These are phyloP conservation scores for Dasyurus viverrinus DNA, from an alignment of 2,113 vertebrate species.

Conservation along the genomic window DNA sequence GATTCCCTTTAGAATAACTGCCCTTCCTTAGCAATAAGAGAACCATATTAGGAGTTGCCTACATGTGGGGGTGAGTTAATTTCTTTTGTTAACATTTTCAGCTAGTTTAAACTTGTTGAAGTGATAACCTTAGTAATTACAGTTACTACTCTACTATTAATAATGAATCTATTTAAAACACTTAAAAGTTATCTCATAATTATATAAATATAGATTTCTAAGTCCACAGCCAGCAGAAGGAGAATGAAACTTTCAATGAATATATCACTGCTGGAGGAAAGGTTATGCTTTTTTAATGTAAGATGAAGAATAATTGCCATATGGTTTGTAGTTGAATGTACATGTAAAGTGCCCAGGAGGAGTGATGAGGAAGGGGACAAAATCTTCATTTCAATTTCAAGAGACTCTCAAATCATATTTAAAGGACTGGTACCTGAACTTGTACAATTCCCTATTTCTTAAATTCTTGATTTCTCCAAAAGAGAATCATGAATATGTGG, in stretches of 20 bases:
- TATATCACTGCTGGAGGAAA: constrained; percentile 55
- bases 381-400: constrained; percentile 69
- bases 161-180: constrained; percentile 65
- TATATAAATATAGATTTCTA: constrained; percentile 62
- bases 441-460: constrained; percentile 36
- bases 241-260: constrained; percentile 57
- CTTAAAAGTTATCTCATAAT: constrained; percentile 56
- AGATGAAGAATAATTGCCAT: constrained; percentile 55
- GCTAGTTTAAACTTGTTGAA: constrained; percentile 51
- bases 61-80: constrained; percentile 38
- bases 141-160: constrained; percentile 48
- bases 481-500: constrained; percentile 45
- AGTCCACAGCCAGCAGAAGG: constrained; percentile 47
- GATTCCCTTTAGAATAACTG: constrained; percentile 27
- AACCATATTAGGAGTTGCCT: constrained; percentile 50
- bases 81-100: constrained; percentile 60
- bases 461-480: constrained; percentile 51
- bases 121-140: constrained; percentile 55
- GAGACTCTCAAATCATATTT: constrained; percentile 64
- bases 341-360: constrained; percentile 46
- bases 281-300: constrained; percentile 66
- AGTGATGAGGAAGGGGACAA: constrained; percentile 6
- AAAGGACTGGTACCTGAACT: constrained; percentile 53
- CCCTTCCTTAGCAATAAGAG: constrained; percentile 45
- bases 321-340: constrained; percentile 60